Percentiles rank a stretch among this genome's conserved stretches.
Conservation (phyloP, 2,797 vertebrate genomes). For the Chelmon rostratus region DNA sequence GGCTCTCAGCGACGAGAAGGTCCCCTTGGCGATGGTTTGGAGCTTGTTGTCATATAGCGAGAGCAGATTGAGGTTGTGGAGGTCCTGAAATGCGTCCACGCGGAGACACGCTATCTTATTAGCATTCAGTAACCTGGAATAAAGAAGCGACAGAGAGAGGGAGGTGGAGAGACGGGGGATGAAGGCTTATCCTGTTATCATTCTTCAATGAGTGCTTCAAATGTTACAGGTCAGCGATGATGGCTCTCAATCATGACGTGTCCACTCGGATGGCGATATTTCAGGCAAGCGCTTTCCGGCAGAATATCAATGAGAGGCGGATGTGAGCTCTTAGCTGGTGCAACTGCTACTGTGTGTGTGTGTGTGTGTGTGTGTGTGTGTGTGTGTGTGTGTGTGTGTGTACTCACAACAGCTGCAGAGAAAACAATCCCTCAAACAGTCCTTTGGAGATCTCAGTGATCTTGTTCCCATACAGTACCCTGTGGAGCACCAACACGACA, state of each 20-base stretch:
- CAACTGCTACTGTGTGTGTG: conserved; percentile 10
- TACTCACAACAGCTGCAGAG: conserved; percentile 96
- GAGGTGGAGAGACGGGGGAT: conserved; percentile 4
- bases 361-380: conserved; percentile 28
- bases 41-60: conserved; percentile 99
- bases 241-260: conserved; percentile 59
- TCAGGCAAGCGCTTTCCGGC: conserved; percentile 57
- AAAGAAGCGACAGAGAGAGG: conserved; percentile 44
- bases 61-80: conserved; percentile 97
- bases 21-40: conserved; percentile 97
- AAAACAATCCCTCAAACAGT: conserved; percentile 96
- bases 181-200: conserved; percentile 48
- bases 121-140: conserved; percentile 94
- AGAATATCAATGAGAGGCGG: conserved; percentile 68
- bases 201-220: conserved; percentile 51
- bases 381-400: conserved; percentile 25
- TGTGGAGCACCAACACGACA: conserved; percentile 75
- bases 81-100: conserved; percentile 98
- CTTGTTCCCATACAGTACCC: conserved; percentile 98
- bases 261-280: conserved; percentile 55
- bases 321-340: conserved; percentile 21
- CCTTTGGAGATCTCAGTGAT: conserved; percentile 98
- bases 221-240: conserved; percentile 67
- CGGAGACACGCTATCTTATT: conserved; percentile 98
- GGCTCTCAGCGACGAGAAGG: conserved; percentile 94